phyloP scores from a whole-genome alignment of 2,888 invertebrate species.

The Cartodere bifasciata region DNA sequence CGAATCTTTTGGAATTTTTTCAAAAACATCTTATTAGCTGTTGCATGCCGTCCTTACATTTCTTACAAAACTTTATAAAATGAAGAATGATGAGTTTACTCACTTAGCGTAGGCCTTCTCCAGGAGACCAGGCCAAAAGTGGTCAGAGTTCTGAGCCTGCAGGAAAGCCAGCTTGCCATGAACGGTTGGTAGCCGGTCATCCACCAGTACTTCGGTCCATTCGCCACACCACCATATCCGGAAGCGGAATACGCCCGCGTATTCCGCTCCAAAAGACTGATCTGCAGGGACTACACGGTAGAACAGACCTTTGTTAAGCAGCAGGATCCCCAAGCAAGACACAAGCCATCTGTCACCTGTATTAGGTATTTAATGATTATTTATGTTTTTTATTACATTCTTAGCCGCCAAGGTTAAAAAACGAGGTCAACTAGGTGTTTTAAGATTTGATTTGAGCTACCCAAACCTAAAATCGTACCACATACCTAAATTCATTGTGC shows the following conservation, averaged over 20 bases:
- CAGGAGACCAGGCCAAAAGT: conserved; percentile 79
- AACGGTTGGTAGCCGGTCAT: conserved; percentile 80
- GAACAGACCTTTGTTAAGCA: conserved; percentile 75
- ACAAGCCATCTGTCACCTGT: conserved; percentile 84
- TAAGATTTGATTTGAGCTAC: too few relatives aligned
- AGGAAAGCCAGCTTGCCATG: conserved; percentile 77
- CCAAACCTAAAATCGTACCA: too few relatives aligned
- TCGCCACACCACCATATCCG: conserved; percentile 90
- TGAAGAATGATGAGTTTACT: too few relatives aligned
- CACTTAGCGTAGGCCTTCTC: conserved; percentile 91
- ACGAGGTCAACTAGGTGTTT: too few relatives aligned
- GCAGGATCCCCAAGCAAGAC: conserved; percentile 74
- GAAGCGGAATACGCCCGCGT: conserved; percentile 76
- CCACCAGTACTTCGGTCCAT: conserved; percentile 82
- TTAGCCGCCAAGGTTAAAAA: not conserved
- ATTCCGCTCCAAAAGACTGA: conserved; percentile 61
- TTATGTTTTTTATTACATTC: not conserved
- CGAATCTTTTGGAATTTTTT: too few relatives aligned
- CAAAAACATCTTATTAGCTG: too few relatives aligned
- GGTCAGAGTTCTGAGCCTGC: conserved; percentile 66
- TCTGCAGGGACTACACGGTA: conserved; percentile 86
- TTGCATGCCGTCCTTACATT: too few relatives aligned
- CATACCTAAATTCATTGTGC: too few relatives aligned
- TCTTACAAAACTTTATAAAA: too few relatives aligned
- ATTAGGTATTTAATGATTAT: conserved; percentile 19